phyloP scores from a whole-genome alignment of 23 tunicate genomes.

The Ciona savignyi region DNA sequence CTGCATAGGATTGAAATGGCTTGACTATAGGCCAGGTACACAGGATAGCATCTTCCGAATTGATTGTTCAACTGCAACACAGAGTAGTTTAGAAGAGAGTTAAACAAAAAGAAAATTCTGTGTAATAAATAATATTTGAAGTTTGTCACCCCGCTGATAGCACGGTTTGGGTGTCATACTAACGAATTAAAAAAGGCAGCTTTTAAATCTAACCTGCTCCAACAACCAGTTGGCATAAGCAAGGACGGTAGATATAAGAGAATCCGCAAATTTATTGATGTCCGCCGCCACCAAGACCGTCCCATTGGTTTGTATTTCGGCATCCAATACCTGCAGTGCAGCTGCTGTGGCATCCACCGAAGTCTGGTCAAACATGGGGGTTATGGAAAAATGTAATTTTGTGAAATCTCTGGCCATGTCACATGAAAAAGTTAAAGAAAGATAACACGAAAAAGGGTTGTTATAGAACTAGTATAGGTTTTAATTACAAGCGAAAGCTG shows the following conservation, averaged over 20 bases:
- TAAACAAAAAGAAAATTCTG: conserved; percentile 4
- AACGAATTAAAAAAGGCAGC: too few species aligned
- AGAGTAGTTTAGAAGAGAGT: neutral
- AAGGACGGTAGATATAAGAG: conserved; percentile 26
- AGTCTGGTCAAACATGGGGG: conserved; percentile 9
- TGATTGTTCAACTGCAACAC: conserved; percentile 35
- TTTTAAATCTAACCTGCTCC: conserved; percentile 34
- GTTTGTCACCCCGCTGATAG: too few species aligned
- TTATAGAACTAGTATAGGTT: too few species aligned
- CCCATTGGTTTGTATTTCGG: conserved; percentile 30
- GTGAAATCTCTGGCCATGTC: neutral
- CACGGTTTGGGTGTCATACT: too few species aligned
- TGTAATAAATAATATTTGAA: too few species aligned
- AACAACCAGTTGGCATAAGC: conserved; percentile 44
- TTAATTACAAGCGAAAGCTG: too few species aligned
- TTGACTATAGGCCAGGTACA: conserved; percentile 36
- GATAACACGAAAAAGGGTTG: too few species aligned
- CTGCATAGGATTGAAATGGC: conserved; percentile 47
- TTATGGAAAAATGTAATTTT: neutral
- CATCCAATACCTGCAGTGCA: conserved; percentile 23
- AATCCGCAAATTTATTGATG: conserved; percentile 17
- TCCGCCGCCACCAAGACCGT: conserved; percentile 13
- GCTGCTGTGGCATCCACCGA: conserved; percentile 22
- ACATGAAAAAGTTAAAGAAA: too few species aligned
- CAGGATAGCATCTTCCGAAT: conserved; percentile 70